These are phyloP conservation scores for Caenorhabditis virilis DNA, from an alignment of 2,888 invertebrate species.

Conservation along the genomic window DNA sequence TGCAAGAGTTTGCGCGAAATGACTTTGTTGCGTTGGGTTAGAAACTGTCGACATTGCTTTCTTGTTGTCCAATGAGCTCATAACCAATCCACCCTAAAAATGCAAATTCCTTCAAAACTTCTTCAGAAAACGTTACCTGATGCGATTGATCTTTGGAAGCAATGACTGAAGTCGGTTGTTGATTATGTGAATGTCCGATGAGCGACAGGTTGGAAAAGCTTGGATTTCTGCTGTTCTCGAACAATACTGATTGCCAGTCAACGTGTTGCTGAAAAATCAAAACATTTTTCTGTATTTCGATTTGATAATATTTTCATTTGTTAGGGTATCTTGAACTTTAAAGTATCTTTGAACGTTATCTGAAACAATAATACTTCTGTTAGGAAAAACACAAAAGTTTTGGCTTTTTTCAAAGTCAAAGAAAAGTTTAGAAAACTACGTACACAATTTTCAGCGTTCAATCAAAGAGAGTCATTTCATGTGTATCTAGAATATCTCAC, in stretches of 20 bases:
- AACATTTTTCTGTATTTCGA: neutral
- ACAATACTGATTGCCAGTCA: slow-evolving; percentile 34
- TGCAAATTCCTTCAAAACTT: neutral
- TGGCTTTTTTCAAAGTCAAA: too few relatives aligned
- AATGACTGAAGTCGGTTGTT: neutral
- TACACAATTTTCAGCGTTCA: too few relatives aligned
- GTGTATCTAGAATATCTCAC: neutral
- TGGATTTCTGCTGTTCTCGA: slow-evolving; percentile 27
- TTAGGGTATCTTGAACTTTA: too few relatives aligned
- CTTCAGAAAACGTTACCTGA: neutral
- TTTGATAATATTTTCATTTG: too few relatives aligned
- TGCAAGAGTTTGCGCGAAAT: slow-evolving; percentile 38
- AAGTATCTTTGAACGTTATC: too few relatives aligned
- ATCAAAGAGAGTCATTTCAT: slow-evolving; percentile 1
- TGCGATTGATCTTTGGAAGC: neutral
- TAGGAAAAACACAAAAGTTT: too few relatives aligned
- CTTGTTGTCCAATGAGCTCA: slow-evolving; percentile 41
- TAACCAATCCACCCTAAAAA: slow-evolving; percentile 51
- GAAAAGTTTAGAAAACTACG: slow-evolving; percentile 3
- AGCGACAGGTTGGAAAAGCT: slow-evolving; percentile 27
- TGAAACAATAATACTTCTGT: too few relatives aligned
- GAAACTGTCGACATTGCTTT: slow-evolving; percentile 41
- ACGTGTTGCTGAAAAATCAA: slow-evolving; percentile 31
- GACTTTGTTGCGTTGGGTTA: slow-evolving; percentile 35
- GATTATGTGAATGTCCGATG: neutral